Evolutionary conservation across 37 sponge, comb jelly and placozoan species (phyloP), one percentile per base, ranked within the genome.

Genomic region (Petrosia ficiformis): DNA sequence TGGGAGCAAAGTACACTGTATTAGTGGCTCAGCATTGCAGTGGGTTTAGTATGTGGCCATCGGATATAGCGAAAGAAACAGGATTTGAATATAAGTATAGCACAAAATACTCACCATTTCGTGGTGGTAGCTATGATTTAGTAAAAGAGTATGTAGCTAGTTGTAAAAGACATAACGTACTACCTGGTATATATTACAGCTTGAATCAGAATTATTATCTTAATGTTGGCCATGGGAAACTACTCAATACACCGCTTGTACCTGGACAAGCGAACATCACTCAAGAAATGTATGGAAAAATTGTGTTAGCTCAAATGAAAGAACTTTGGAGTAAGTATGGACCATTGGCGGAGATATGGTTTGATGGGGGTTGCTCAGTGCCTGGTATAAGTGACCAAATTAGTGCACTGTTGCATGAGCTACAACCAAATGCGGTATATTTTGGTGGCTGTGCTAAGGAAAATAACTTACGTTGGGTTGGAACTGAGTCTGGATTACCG

Each of bases 171-270:
- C 36, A 60, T 67, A 71, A 71, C 25, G 37, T 87, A 2, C 65
- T 61, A 24, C 88, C 88, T 11, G 88, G 88, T 11, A 75, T 87
- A n/a, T 87, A 87, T 43, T 87, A 87, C 73, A 87, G 88, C 82
- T 48, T 87, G 30, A 82, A 75, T 33, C 65, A 75, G n/a, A 87
- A 87, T 35, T 81, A 67, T 42, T 87, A 82, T 66, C 82, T 87
- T n/a, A 83, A 83, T 59, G 76, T 57, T 0, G 76, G 38, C 4
- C 37, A 36, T 22, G 76, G 76, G 0, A 59, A 34, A 75, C 60
- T 75, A 41, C 63, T 44, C 54, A 76, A 84, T 40, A 77, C 72
- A 4, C 42, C 48, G 14, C 72, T 77, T 3, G 28, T 63, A 31
- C 78, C 85, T 28, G 85, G 85, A 52, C 85, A 84, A 65, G 78